These are phyloP conservation scores for Morus bassanus DNA, from an alignment of 2,797 vertebrate species.

Conservation along the genomic window DNA sequence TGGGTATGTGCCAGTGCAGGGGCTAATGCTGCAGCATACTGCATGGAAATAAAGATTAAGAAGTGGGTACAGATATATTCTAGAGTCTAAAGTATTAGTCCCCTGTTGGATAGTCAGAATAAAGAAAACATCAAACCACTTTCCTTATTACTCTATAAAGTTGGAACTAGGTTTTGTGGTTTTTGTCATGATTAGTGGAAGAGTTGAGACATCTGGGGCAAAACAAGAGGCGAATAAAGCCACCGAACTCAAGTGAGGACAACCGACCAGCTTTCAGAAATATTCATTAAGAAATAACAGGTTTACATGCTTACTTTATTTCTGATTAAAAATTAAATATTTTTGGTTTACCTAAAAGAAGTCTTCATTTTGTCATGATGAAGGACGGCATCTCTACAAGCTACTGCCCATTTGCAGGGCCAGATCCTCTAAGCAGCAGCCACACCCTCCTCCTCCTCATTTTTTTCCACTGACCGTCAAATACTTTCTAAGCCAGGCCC, in stretches of 20 bases:
- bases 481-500: not conserved
- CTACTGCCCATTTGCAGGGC: not conserved
- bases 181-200: not conserved
- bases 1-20: not conserved
- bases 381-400: not conserved
- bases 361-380: not conserved
- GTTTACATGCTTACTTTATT: not conserved
- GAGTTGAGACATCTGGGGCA: not conserved
- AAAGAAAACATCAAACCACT: not conserved
- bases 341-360: conserved; percentile 3
- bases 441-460: conserved; percentile 42
- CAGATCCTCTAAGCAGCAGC: not conserved
- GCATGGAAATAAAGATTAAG: not conserved
- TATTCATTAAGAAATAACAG: not conserved
- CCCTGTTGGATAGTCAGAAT: not conserved
- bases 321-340: not conserved
- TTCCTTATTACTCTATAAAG: not conserved
- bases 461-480: conserved; percentile 30
- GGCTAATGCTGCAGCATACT: not conserved
- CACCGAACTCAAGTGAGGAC: not conserved
- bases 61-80: not conserved
- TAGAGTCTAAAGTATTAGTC: not conserved
- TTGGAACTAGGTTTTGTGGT: not conserved
- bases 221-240: not conserved
- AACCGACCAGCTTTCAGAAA: not conserved